A percentile compares a stretch with the other conserved stretches of the same genome.
phyloP scores from a whole-genome alignment of 1,140 invertebrate species.

The Lepidostoma basale region DNA sequence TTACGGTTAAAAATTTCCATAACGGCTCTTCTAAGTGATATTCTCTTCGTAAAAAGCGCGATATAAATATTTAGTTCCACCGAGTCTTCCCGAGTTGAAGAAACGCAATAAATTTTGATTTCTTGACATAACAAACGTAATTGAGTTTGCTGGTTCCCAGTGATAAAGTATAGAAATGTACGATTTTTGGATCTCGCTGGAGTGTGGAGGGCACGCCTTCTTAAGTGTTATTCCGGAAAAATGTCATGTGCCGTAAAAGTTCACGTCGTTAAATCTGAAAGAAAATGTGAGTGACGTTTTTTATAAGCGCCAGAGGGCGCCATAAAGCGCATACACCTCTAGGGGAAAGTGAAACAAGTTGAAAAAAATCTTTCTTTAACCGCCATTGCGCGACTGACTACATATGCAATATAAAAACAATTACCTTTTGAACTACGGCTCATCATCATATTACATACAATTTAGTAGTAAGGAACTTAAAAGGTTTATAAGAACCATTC shows the following conservation, averaged over 20 bases:
- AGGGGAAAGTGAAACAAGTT: no score
- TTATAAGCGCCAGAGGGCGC: slow-evolving; percentile 1
- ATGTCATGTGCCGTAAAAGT: slow-evolving; percentile 16
- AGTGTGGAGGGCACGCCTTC: background rate
- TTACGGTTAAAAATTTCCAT: no score
- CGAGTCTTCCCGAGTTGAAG: background rate
- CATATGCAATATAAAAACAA: no score
- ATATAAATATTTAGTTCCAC: no score
- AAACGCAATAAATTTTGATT: slow-evolving; percentile 14
- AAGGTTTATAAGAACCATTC: no score
- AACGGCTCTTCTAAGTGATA: no score
- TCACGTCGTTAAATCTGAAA: slow-evolving; percentile 8
- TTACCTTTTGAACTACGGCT: no score
- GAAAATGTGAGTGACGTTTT: slow-evolving; percentile 13
- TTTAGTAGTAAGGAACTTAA: no score
- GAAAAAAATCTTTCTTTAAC: no score
- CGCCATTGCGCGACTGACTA: no score
- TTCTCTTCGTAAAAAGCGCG: no score
- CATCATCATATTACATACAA: no score
- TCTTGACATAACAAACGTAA: slow-evolving; percentile 12
- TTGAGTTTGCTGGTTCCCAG: slow-evolving; percentile 1
- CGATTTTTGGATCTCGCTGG: background rate
- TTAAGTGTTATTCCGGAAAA: slow-evolving; percentile 18
- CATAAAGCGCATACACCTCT: background rate
- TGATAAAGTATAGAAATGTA: slow-evolving; percentile 8